These are phyloP conservation scores for Aspidoscelis tigris DNA, from an alignment of 2,113 vertebrate genomes.

Conservation along the genomic window DNA sequence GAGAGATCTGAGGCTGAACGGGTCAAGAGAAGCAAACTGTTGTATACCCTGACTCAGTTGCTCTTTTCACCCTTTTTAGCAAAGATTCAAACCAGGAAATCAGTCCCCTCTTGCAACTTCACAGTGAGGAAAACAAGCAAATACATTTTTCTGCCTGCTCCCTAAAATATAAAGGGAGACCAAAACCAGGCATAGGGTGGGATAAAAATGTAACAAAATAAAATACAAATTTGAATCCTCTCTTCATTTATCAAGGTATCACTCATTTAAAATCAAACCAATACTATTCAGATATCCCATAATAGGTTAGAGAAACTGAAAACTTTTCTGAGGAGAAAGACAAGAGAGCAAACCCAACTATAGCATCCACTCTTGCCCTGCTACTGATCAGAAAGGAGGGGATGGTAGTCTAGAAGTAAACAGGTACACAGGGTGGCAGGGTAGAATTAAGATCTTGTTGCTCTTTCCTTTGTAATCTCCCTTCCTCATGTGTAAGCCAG, in stretches of 20 bases:
- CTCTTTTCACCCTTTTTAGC: neutral
- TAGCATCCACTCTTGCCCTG: no score
- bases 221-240: neutral
- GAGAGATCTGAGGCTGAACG: neutral
- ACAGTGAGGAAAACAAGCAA: neutral
- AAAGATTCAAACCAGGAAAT: neutral
- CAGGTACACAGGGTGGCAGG: neutral
- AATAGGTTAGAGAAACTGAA: neutral
- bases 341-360: neutral
- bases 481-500: no score
- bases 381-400: neutral
- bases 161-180: neutral
- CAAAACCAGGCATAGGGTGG: no score
- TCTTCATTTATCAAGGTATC: neutral
- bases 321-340: neutral
- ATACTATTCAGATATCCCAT: neutral
- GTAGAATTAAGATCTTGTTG: no score
- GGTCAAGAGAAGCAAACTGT: neutral
- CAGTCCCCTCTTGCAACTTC: no score
- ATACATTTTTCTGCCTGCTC: neutral
- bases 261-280: neutral
- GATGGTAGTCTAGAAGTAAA: no score
- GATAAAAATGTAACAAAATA: no score
- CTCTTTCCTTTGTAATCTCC: no score
- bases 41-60: neutral